Base-by-base conservation (phyloP, 23 tunicate species). In the Trididemnum nubilum region DNA sequence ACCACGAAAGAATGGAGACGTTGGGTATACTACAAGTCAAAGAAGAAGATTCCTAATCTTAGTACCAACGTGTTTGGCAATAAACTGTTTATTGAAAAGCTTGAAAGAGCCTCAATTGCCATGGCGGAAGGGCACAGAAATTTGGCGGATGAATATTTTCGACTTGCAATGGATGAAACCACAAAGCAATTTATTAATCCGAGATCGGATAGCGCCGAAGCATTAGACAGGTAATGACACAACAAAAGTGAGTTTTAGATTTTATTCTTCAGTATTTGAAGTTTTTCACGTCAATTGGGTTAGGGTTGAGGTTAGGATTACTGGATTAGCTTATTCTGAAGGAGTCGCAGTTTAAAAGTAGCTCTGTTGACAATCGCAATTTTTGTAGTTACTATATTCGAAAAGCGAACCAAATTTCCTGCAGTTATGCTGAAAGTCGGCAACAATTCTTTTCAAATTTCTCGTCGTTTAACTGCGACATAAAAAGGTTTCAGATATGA, bases 131-230 rank as follows among this genome's bases (percentile, higher is more conserved):
- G 89, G 2, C 80, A 80, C 44, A 58, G 72, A 34, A 61, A 85
- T 34, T 61, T 71, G 24, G 86, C 83, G 2, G 96, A 85, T 27
- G 96, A 85, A 24, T 78, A 73, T 33, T 90, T 85, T 59, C 34
- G 31, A 21, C 65, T 27, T 25, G 89, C 97, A 36, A 91, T 91
- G 87, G 63, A 65, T 0, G 89, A 81, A 39, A 85, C 90, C 0
- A 67, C 33, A 18, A 28, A 51, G 44, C 97, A 91, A 40, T 71
- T 91, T 32, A 21, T 31, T 0, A 91, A 91, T 63, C 90, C 97
- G 0, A 76, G 97, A 76, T 91, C 90, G 2, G 97, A 91, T 66
- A 91, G 90, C 50, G 90, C 97, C 2, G 87, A 85, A 36, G 90
- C 87, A 0, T 34, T 91, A 39, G 97, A 91, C 90, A 85, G 90